phyloP scores from a whole-genome alignment of 1,140 invertebrate species.

The Plectrocnemia conspersa region DNA sequence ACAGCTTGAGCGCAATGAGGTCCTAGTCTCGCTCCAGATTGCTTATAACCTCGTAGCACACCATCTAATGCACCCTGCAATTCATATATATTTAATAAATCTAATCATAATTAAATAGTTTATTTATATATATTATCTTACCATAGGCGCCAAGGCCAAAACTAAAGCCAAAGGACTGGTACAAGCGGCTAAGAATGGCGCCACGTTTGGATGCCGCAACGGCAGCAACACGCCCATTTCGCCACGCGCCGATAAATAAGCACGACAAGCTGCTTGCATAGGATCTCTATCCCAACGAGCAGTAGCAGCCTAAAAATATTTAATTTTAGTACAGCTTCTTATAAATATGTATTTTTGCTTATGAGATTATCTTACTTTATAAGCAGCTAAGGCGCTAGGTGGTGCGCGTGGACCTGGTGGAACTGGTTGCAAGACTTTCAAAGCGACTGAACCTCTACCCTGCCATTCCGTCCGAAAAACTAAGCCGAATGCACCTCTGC shows the following conservation, averaged over 20 bases:
- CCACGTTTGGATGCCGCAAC: constrained; percentile 85
- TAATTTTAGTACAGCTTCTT: too few relatives aligned
- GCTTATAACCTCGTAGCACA: constrained; percentile 74
- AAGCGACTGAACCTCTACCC: constrained; percentile 71
- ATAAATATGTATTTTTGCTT: too few relatives aligned
- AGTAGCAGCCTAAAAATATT: constrained; percentile 65
- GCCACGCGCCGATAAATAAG: constrained; percentile 91
- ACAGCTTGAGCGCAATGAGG: constrained; percentile 78
- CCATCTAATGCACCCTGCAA: constrained; percentile 77
- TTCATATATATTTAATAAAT: constrained; percentile 6
- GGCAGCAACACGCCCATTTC: constrained; percentile 86
- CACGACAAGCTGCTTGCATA: constrained; percentile 85
- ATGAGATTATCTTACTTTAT: constrained; percentile 59
- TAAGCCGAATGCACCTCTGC: constrained; percentile 95
- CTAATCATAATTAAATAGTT: background rate
- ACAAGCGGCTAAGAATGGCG: constrained; percentile 85
- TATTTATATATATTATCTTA: constrained; percentile 21
- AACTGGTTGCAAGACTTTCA: constrained; percentile 94
- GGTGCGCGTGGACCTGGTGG: constrained; percentile 76
- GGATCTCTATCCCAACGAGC: constrained; percentile 90
- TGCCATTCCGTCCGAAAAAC: constrained; percentile 84
- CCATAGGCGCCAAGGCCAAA: constrained; percentile 78
- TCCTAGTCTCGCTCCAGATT: constrained; percentile 76
- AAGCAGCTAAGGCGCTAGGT: constrained; percentile 69
- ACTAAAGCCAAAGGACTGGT: constrained; percentile 86